These are phyloP conservation scores for Graphium colonna DNA, from an alignment of 2,888 invertebrate genomes.

Conservation along the genomic window DNA sequence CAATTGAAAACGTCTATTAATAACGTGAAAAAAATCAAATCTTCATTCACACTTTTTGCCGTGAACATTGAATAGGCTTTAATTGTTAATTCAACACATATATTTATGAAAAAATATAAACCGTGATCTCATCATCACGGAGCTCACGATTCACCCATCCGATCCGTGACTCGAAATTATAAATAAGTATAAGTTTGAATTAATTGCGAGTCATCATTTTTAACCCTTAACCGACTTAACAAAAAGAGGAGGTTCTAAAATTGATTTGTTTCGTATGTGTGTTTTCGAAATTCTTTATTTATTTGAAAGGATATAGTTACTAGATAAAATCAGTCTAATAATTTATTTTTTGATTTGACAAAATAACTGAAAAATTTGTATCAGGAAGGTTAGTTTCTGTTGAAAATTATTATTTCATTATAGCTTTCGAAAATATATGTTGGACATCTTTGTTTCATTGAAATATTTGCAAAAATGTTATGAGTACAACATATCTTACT, in stretches of 20 bases:
- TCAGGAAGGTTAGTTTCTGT: too few relatives aligned
- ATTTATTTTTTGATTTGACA: too few relatives aligned
- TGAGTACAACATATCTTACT: too few relatives aligned
- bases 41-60: slow-evolving; percentile 22
- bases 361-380: too few relatives aligned
- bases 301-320: too few relatives aligned
- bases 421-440: slow-evolving; percentile 31
- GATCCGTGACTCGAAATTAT: slow-evolving; percentile 34
- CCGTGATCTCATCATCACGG: slow-evolving; percentile 60
- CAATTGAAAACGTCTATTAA: slow-evolving; percentile 19
- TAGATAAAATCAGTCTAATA: too few relatives aligned
- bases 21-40: slow-evolving; percentile 8
- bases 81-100: slow-evolving; percentile 36
- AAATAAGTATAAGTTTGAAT: slow-evolving; percentile 32
- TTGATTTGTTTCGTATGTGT: too few relatives aligned
- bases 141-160: slow-evolving; percentile 29
- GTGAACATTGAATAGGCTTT: slow-evolving; percentile 33
- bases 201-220: slow-evolving; percentile 44
- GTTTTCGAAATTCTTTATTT: too few relatives aligned
- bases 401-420: slow-evolving; percentile 46
- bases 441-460: slow-evolving; percentile 31
- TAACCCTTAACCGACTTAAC: too few relatives aligned
- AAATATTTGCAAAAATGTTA: slow-evolving; percentile 3
- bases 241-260: too few relatives aligned
- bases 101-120: slow-evolving; percentile 39